Percentiles rank a stretch among this genome's conserved stretches.
These are phyloP conservation scores for Hecatera dysodea DNA, from an alignment of 2,888 invertebrate species.

Conservation along the genomic window DNA sequence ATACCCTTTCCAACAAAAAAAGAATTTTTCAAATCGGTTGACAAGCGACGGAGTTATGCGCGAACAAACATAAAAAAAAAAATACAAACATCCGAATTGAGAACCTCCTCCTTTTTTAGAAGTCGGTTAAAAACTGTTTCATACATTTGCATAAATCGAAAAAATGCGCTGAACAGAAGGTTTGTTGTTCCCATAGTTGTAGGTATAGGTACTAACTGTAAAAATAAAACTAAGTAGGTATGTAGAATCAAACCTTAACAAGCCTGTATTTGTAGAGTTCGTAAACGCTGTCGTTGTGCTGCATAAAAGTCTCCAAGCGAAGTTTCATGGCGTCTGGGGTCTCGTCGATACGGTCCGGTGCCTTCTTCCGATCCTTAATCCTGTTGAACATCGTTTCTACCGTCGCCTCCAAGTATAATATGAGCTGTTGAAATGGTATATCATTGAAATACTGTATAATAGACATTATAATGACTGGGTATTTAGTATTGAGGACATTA, in stretches of 20 bases:
- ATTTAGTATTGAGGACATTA: too few relatives aligned
- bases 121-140: too few relatives aligned
- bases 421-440: constrained; percentile 80
- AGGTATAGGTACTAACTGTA: neutral
- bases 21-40: too few relatives aligned
- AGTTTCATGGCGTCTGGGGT: constrained; percentile 98
- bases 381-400: constrained; percentile 94
- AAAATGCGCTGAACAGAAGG: too few relatives aligned
- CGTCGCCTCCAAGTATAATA: constrained; percentile 96
- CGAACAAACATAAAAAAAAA: too few relatives aligned
- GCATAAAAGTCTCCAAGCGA: constrained; percentile 97
- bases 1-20: too few relatives aligned
- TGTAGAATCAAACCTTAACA: constrained; percentile 29
- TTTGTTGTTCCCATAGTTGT: too few relatives aligned
- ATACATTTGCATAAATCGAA: too few relatives aligned
- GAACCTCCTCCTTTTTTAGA: too few relatives aligned
- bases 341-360: constrained; percentile 97
- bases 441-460: neutral
- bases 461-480: neutral
- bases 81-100: too few relatives aligned
- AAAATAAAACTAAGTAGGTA: neutral
- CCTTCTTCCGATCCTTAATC: constrained; percentile 94
- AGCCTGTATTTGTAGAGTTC: constrained; percentile 62
- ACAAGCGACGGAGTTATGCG: too few relatives aligned
- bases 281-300: constrained; percentile 96